phyloP scores from a whole-genome alignment of 2,888 invertebrate genomes.

The Pammene aurita region DNA sequence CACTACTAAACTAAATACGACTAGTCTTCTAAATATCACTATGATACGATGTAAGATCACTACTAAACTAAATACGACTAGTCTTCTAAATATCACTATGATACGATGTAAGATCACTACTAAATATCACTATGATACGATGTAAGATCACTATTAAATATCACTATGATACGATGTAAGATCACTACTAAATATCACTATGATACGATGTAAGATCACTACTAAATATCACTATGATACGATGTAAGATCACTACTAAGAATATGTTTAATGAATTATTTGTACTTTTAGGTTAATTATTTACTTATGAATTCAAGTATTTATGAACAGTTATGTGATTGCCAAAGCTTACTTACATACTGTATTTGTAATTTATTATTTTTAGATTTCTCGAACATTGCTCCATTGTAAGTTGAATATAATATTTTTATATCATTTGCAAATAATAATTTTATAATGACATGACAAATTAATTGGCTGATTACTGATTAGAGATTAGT shows the following conservation, averaged over 20 bases:
- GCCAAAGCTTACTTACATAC: not conserved
- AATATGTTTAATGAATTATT: not conserved
- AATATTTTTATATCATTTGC: no score
- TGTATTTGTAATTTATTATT: not conserved
- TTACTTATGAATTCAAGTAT: slow-evolving; percentile 30
- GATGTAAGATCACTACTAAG: no score
- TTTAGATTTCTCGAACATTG: no score
- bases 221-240: no score
- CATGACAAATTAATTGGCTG: slow-evolving; percentile 10
- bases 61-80: slow-evolving; percentile 20
- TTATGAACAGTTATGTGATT: slow-evolving; percentile 13
- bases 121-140: slow-evolving; percentile 15
- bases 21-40: slow-evolving; percentile 20
- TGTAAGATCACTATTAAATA: no score
- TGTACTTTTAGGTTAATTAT: slow-evolving; percentile 2
- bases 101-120: not conserved
- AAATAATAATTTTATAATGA: not conserved
- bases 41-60: slow-evolving; percentile 1
- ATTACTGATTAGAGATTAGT: no score
- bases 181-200: no score
- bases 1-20: slow-evolving; percentile 9
- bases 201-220: no score
- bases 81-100: slow-evolving; percentile 15
- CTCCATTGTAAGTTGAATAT: no score
- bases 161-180: no score